phyloP scores from a whole-genome alignment of 2,888 invertebrate species.

The Ochropleura plecta region DNA sequence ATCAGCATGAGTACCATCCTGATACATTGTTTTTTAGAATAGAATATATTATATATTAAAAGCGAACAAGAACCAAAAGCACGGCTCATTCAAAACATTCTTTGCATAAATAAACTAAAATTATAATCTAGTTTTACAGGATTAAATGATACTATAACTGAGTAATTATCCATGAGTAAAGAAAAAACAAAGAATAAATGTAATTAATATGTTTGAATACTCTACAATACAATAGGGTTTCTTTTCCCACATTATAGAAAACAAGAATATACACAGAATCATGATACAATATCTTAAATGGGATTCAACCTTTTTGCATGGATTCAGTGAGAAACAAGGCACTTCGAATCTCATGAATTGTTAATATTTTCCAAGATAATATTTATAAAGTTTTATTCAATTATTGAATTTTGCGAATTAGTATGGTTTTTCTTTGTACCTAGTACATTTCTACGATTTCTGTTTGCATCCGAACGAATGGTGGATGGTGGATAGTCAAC shows the following conservation, averaged over 20 bases:
- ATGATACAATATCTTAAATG: slow-evolving; percentile 50
- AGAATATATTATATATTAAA: neutral
- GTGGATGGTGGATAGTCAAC: neutral
- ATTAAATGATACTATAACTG: slow-evolving; percentile 21
- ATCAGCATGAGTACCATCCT: neutral
- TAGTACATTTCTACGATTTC: neutral
- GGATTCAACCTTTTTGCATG: slow-evolving; percentile 44
- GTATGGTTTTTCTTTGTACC: slow-evolving; percentile 3
- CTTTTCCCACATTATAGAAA: slow-evolving; percentile 75
- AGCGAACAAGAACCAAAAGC: neutral
- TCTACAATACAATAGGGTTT: slow-evolving; percentile 70
- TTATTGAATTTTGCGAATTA: neutral
- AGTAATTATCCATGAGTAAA: slow-evolving; percentile 25
- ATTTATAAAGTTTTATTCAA: neutral
- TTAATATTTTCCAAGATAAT: neutral
- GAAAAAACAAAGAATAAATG: slow-evolving; percentile 34
- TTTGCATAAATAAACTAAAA: neutral
- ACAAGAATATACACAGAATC: slow-evolving; percentile 42
- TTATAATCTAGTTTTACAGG: neutral
- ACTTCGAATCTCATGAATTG: neutral
- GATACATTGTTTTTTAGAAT: neutral
- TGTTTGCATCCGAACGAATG: neutral
- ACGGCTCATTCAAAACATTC: neutral
- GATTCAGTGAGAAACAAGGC: slow-evolving; percentile 36
- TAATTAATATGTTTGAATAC: slow-evolving; percentile 26